Percentiles rank a stretch among this genome's conserved stretches.
phyloP scores from a whole-genome alignment of 1,140 invertebrate species.

The Lethrus apterus region DNA sequence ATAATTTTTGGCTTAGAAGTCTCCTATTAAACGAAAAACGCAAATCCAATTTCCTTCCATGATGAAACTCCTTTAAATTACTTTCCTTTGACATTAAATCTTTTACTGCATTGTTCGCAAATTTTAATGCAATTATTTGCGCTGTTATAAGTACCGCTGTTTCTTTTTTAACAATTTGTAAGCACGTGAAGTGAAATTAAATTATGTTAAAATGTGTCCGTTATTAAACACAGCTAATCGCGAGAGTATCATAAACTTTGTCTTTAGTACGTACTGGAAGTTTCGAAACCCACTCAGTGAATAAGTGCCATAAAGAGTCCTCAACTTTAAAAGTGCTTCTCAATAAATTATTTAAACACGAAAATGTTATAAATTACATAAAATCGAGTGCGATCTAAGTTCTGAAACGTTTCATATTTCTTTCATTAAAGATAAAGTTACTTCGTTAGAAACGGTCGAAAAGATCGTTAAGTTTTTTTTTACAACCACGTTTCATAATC shows the following conservation, averaged over 20 bases:
- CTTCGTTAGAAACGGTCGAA: conserved; percentile 5
- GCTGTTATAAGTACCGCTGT: neutral
- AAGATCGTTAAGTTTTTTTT: conserved; percentile 8
- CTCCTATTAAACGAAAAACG: conserved; percentile 25
- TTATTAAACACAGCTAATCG: conserved; percentile 26
- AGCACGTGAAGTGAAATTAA: too few species aligned
- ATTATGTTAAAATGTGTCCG: conserved; percentile 21
- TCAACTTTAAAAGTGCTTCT: conserved; percentile 35
- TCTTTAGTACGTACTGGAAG: conserved; percentile 26
- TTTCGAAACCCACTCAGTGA: conserved; percentile 23
- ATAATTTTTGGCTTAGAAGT: conserved; percentile 26
- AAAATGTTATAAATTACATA: conserved; percentile 31
- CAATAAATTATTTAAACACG: conserved; percentile 35
- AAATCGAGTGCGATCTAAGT: conserved; percentile 8
- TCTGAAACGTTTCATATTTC: conserved; percentile 13
- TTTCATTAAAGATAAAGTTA: conserved; percentile 17
- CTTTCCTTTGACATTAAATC: too few species aligned
- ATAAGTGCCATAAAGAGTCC: conserved; percentile 32
- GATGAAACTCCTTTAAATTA: conserved; percentile 23
- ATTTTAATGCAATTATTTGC: neutral
- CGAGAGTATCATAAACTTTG: conserved; percentile 26
- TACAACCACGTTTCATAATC: too few species aligned
- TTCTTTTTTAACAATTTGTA: too few species aligned
- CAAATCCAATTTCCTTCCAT: conserved; percentile 26
- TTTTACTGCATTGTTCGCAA: neutral